Base-by-base conservation (phyloP, 37 sponge, comb jelly and placozoan species). In the Mnemiopsis leidyi region DNA sequence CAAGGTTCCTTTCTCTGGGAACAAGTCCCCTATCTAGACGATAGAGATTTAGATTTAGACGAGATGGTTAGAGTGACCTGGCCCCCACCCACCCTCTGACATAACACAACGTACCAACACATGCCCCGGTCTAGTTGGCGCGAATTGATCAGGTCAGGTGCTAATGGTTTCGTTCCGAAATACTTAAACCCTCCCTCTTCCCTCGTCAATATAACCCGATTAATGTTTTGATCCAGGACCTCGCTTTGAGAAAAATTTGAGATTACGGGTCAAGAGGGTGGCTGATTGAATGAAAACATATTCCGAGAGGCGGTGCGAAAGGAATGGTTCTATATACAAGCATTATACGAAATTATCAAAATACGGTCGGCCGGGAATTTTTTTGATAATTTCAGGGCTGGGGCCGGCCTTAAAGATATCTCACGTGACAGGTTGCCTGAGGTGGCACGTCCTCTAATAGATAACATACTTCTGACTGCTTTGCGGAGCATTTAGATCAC, bases 401-500 rank as follows among this genome's bases (percentile, higher is more conserved):
- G 61, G 61, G 13, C 13, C 61, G 13, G 13, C 61, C 13, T 48
- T 48, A 48, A 48, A 48, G 9, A 13, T 18, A 13, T 5, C 9
- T 5, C 61, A 48, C 61, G 61, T 48, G 61, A 48, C 61, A 5
- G 5, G 61, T n/a, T 48, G 61, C 61, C 61, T 13, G 61, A 48
- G 61, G 61, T 48, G 61, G 61, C 61, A n/a, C 61, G 61, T 5
- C 61, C 61, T 48, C 73, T 69, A 69, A 25, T 69, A 69, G 28
- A 69, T 69, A 21, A 25, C 79, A 26, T 77, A 32, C 79, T 77
- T 32, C 79, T 77, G 79, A 77, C 79, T 77, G 79, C 79, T 77
- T 77, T 77, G 79, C 79, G 9, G 35, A 26, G 32, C 32, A 77
- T 77, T 77, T 77, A 77, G 79, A 77, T 77, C 79, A 77, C 79